These are phyloP conservation scores for Takifugu flavidus DNA, from an alignment of 2,113 vertebrate genomes.

Conservation along the genomic window DNA sequence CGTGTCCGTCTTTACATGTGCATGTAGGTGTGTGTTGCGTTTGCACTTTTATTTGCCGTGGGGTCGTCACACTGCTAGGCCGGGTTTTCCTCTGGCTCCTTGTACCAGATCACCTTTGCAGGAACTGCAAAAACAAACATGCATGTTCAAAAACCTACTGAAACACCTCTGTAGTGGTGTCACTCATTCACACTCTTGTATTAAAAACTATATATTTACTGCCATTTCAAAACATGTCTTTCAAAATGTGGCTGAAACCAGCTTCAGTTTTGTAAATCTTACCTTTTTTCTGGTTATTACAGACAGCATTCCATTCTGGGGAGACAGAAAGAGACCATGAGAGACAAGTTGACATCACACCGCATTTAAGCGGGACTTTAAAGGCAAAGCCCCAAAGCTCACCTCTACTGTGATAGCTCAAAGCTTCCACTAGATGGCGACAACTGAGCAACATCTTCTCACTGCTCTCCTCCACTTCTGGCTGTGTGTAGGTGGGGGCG, in stretches of 20 bases:
- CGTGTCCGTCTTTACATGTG: conserved; percentile 48
- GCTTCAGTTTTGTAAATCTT: conserved; percentile 5
- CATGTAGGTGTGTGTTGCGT: conserved; percentile 42
- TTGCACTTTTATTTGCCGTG: conserved; percentile 14
- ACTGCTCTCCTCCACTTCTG: conserved; percentile 51
- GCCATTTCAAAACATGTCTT: background rate
- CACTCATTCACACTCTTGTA: too few relatives aligned
- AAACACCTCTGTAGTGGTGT: background rate
- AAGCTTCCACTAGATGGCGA: conserved; percentile 75
- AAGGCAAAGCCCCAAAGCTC: background rate
- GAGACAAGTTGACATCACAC: background rate
- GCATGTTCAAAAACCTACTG: background rate
- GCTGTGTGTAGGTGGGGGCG: conserved; percentile 11
- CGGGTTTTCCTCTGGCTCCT: conserved; percentile 65
- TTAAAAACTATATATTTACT: too few relatives aligned
- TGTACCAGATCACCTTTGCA: conserved; percentile 72
- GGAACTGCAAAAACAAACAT: conserved; percentile 62
- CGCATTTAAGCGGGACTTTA: background rate
- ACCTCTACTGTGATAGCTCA: conserved; percentile 77
- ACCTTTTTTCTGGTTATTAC: conserved; percentile 77
- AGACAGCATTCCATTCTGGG: conserved; percentile 76
- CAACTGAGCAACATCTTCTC: conserved; percentile 74
- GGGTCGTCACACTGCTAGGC: conserved; percentile 56
- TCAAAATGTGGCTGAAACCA: background rate
- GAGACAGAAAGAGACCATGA: background rate